Base-by-base conservation (phyloP, 2,113 vertebrate species). In the Embiotoca jacksoni region DNA sequence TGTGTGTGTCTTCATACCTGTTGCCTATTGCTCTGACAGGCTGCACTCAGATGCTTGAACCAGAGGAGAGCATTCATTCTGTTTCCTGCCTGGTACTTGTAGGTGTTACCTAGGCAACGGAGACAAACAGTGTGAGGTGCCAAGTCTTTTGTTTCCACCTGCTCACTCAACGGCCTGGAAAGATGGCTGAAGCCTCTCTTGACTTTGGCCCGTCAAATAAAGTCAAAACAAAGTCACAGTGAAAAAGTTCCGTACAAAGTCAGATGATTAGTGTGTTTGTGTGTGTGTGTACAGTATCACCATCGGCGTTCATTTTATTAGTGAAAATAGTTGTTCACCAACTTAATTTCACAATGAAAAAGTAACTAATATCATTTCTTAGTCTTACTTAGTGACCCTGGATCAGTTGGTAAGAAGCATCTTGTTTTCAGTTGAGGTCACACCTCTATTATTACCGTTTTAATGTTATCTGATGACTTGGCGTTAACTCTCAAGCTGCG, bases 21-120 rank as follows among this genome's bases (percentile, higher is more conserved):
- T 88, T 98, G 98, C 88, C 94, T 96, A 94, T 99, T 97, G 91
- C 97, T 98, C 94, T 98, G 98, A 94, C 98, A 99, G 85, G 98
- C 98, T 72, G 96, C 95, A 72, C 97, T 99, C 91, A 99, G 90
- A 87, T 99, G 98, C 92, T 99, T 99, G 86, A 98, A 98, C 98
- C 98, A 99, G n/a, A 97, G 93, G 94, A 96, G 93, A 10, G 98
- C 98, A 3, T 99, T 99, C 93, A 94, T 96, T 90, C 95, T 94
- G 91, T 93, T 98, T 77, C 98, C 98, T 76, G 98, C 97, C 92
- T 99, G 98, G 93, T 97, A 99, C 93, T 99, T 99, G 82, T 99
- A 99, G 0, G 97, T 99, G 93, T 99, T 99, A 91, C 98, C 98
- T 99, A 87, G 83, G 86, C 81, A 87, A 88, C 56, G 2, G 76